These are phyloP conservation scores for Microcebus griseorufus DNA, from an alignment of 2,113 vertebrate species.

Conservation along the genomic window DNA sequence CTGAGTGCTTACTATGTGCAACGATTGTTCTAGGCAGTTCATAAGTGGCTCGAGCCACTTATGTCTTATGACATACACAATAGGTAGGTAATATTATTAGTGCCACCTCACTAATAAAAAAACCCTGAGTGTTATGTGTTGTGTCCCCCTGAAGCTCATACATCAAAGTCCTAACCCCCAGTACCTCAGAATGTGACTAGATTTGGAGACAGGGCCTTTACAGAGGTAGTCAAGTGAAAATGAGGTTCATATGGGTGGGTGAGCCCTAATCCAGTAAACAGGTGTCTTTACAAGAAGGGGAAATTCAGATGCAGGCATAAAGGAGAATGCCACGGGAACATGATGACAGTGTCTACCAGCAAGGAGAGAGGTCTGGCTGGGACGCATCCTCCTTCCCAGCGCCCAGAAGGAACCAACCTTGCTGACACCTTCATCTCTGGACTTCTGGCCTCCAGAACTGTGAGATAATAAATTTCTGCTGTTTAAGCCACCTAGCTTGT, in stretches of 20 bases:
- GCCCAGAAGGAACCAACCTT: background rate
- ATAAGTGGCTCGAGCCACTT: background rate
- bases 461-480: background rate
- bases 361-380: background rate
- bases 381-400: background rate
- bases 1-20: background rate
- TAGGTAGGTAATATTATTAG: background rate
- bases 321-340: background rate
- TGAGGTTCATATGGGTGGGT: background rate
- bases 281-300: background rate
- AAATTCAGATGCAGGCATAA: background rate
- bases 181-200: background rate
- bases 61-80: background rate
- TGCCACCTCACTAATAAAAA: background rate
- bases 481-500: background rate
- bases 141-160: background rate
- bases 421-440: background rate
- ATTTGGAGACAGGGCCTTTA: background rate
- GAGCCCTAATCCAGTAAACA: background rate
- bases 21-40: background rate
- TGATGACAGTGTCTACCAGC: background rate
- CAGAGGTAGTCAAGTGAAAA: slow-evolving; percentile 1
- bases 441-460: background rate
- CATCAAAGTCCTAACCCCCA: background rate
- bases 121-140: background rate